These are phyloP conservation scores for Caenorhabditis drosophilae DNA, from an alignment of 2,888 invertebrate species.

Conservation along the genomic window DNA sequence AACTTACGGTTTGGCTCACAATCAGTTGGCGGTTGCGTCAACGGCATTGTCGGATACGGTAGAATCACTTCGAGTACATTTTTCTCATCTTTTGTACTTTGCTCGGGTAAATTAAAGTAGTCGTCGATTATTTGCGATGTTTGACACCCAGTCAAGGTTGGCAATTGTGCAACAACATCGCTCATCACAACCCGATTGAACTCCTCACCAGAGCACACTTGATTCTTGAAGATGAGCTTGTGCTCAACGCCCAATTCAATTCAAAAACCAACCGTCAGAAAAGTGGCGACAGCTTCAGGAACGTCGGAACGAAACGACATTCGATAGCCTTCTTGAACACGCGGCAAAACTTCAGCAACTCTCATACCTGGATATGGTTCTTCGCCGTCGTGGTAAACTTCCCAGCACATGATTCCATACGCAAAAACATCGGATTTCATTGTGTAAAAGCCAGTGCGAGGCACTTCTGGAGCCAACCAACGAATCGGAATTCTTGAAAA, in stretches of 20 bases:
- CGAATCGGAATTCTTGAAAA: conserved; percentile 39
- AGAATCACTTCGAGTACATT: not conserved
- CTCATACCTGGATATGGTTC: conserved; percentile 53
- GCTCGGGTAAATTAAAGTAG: not conserved
- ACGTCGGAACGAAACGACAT: conserved; percentile 24
- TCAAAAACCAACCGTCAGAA: not conserved
- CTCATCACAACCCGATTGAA: not conserved
- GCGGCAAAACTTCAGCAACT: conserved; percentile 44
- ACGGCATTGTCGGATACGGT: not conserved
- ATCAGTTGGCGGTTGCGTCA: not conserved
- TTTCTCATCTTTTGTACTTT: not conserved
- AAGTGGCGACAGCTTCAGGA: not conserved
- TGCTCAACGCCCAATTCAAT: too few species aligned
- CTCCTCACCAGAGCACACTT: conserved; percentile 1
- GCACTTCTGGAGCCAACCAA: conserved; percentile 51
- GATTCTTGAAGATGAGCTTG: conserved; percentile 2
- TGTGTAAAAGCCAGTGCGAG: conserved; percentile 33
- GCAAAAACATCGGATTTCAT: conserved; percentile 46
- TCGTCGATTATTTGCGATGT: not conserved
- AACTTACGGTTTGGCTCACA: not conserved
- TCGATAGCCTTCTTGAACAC: conserved; percentile 47
- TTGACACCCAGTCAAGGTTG: not conserved
- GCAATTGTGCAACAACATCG: conserved; percentile 2
- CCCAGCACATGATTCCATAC: conserved; percentile 41
- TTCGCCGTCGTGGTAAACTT: conserved; percentile 40